These are phyloP conservation scores for Leistus spinibarbis DNA, from an alignment of 2,888 invertebrate genomes.

Conservation along the genomic window DNA sequence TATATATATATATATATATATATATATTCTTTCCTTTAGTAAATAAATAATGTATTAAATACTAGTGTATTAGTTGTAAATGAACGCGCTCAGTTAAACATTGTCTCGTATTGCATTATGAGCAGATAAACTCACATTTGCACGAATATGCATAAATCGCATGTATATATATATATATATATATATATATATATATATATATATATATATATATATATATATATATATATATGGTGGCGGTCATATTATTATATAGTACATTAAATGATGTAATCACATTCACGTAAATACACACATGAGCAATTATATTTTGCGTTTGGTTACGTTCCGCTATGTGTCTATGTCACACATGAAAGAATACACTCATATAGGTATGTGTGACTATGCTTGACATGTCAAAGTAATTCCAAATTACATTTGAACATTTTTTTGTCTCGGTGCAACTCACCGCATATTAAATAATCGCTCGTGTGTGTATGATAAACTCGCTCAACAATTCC, in stretches of 20 bases:
- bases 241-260: neutral
- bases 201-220: constrained; percentile 1
- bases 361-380: neutral
- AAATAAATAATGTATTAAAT: too few relatives aligned
- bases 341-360: neutral
- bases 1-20: too few relatives aligned
- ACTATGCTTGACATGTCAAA: constrained; percentile 15
- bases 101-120: too few relatives aligned
- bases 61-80: too few relatives aligned
- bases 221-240: constrained; percentile 2
- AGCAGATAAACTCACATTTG: too few relatives aligned
- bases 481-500: neutral
- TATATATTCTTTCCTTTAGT: too few relatives aligned
- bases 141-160: neutral
- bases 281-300: constrained; percentile 1
- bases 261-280: neutral
- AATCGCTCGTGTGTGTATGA: neutral
- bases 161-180: neutral
- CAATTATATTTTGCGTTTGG: constrained; percentile 5
- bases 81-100: too few relatives aligned
- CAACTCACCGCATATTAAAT: neutral
- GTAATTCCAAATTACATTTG: constrained; percentile 24
- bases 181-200: neutral
- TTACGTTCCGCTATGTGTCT: neutral
- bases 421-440: constrained; percentile 10